phyloP scores from a whole-genome alignment of 2,888 invertebrate genomes.

The Xylota segnis region DNA sequence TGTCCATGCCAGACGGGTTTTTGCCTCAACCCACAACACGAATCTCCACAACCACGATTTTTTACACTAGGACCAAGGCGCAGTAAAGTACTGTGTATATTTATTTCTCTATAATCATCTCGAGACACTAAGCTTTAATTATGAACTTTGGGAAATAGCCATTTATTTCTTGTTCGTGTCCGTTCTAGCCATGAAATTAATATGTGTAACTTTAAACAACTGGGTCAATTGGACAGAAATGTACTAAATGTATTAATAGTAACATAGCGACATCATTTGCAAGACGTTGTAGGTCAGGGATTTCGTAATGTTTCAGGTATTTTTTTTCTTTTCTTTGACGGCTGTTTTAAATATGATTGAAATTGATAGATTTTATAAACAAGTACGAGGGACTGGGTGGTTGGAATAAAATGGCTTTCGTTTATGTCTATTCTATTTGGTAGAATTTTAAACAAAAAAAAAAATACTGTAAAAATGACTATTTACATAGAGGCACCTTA shows the following conservation, averaged over 20 bases:
- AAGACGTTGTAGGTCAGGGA: conserved; percentile 38
- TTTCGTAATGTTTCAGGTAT: conserved; percentile 32
- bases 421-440: too few relatives aligned
- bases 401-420: neutral
- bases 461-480: neutral
- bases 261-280: conserved; percentile 33
- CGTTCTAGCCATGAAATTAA: neutral
- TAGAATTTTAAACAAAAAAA: too few relatives aligned
- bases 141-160: neutral
- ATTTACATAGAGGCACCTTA: conserved; percentile 7
- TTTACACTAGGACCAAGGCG: neutral
- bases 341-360: neutral
- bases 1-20: neutral
- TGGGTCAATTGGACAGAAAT: conserved; percentile 37
- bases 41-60: neutral
- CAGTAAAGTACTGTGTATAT: neutral
- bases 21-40: neutral
- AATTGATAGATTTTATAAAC: neutral
- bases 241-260: conserved; percentile 38
- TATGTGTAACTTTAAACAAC: conserved; percentile 5
- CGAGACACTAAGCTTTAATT: neutral
- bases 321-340: neutral
- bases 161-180: neutral
- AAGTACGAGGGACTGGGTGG: neutral
- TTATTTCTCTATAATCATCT: neutral